Evolutionary conservation across 2,797 vertebrate genomes (phyloP).

Genomic region (Sebastes aleutianus): DNA sequence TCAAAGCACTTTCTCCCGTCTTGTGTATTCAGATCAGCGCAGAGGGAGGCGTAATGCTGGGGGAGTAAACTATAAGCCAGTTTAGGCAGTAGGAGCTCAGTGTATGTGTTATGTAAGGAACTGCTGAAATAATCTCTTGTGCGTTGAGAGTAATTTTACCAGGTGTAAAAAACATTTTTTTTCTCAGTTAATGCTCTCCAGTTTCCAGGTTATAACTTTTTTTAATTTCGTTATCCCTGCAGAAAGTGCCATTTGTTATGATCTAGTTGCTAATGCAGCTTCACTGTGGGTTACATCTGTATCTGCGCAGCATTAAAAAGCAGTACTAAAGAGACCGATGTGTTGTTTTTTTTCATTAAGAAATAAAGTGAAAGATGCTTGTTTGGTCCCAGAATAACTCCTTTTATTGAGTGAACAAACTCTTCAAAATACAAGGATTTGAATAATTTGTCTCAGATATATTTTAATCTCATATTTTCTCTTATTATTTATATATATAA

Average conservation of each 20-base stretch:
- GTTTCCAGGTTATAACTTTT: conserved; percentile 19
- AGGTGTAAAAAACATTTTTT: not conserved
- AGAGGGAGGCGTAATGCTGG: conserved; percentile 15
- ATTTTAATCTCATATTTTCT: conserved; percentile 30
- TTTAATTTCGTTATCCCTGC: conserved; percentile 9
- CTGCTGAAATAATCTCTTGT: conserved; percentile 19
- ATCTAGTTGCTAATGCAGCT: conserved; percentile 3
- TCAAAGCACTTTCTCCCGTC: conserved; percentile 33
- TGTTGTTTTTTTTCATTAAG: not conserved
- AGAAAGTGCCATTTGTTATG: conserved; percentile 51
- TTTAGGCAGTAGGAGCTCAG: not conserved
- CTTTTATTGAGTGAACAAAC: conserved; percentile 88
- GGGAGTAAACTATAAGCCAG: conserved; percentile 7
- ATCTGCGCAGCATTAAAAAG: conserved; percentile 47
- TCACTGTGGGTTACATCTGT: conserved; percentile 28
- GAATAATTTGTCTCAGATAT: conserved; percentile 18
- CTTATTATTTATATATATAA: conserved; percentile 29
- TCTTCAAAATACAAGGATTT: conserved; percentile 76
- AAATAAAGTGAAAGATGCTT: conserved; percentile 25
- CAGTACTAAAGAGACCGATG: not conserved
- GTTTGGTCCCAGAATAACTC: conserved; percentile 82
- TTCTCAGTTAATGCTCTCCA: not conserved
- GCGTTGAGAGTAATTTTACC: conserved; percentile 1
- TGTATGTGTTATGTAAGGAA: conserved; percentile 32
- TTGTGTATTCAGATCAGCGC: conserved; percentile 38